phyloP scores from a whole-genome alignment of 1,140 invertebrate genomes.

The Drosophila melanica region DNA sequence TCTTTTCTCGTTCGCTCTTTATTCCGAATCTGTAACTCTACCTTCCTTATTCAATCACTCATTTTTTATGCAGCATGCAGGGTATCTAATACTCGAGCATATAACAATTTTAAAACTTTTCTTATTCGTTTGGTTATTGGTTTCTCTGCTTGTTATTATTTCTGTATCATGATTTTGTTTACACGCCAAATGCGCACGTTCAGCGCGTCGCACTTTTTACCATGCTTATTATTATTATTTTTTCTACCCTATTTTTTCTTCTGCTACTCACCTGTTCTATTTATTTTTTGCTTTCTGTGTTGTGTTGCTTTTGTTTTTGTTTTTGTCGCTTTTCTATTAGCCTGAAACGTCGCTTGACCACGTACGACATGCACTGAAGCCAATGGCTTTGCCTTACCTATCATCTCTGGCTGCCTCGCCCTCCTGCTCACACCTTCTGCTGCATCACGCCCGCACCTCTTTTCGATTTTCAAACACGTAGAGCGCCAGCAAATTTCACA shows the following conservation, averaged over 20 bases:
- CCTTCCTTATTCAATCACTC: no score
- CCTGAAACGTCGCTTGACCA: conserved; percentile 68
- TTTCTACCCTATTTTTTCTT: not conserved
- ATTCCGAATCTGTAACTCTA: not conserved
- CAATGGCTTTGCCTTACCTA: conserved; percentile 7
- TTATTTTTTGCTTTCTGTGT: conserved; percentile 23
- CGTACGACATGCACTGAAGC: conserved; percentile 49
- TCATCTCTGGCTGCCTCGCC: not conserved
- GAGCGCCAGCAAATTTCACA: conserved; percentile 66
- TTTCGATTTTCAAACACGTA: conserved; percentile 70
- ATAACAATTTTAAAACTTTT: conserved; percentile 23
- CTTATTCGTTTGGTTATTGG: conserved; percentile 65
- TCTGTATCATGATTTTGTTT: conserved; percentile 77
- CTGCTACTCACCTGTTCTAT: conserved; percentile 15
- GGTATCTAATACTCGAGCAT: not conserved
- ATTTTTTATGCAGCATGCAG: not conserved
- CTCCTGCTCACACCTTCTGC: not conserved
- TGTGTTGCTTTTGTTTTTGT: conserved; percentile 14
- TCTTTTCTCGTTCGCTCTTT: not conserved
- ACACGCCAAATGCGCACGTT: conserved; percentile 78
- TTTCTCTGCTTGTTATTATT: conserved; percentile 53
- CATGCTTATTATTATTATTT: conserved; percentile 63
- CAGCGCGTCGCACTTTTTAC: conserved; percentile 62
- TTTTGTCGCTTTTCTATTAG: conserved; percentile 69
- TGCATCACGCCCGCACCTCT: conserved; percentile 11